Conservation (phyloP, 2,113 vertebrate species). For the Notothenia rossii region DNA sequence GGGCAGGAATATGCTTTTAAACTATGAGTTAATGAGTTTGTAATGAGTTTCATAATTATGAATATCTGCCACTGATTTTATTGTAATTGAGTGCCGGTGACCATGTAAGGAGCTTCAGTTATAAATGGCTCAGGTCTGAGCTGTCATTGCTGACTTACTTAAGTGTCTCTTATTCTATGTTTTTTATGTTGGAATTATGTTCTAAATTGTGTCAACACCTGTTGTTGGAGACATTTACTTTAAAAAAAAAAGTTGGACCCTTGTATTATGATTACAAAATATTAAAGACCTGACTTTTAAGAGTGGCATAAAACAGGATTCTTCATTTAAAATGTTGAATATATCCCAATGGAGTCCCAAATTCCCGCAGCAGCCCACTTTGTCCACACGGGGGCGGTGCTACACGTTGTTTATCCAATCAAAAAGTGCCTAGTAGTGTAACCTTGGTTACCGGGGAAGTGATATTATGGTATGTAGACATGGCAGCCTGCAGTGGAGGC, state of each 20-base stretch:
- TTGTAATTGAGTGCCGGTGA: not conserved
- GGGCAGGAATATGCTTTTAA: not conserved
- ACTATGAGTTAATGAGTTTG: not conserved
- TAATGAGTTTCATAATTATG: not conserved
- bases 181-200: not conserved
- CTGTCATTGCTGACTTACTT: not conserved
- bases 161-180: not conserved
- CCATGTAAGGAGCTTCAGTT: too few species aligned
- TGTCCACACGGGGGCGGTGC: slow-evolving; percentile 40
- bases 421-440: slow-evolving; percentile 33
- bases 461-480: slow-evolving; percentile 71
- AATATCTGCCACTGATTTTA: too few species aligned
- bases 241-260: not conserved
- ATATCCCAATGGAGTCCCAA: not conserved
- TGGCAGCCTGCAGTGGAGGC: slow-evolving; percentile 48
- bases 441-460: slow-evolving; percentile 45
- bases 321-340: not conserved
- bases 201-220: not conserved
- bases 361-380: not conserved
- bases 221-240: not conserved
- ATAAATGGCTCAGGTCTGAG: not conserved
- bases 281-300: not conserved
- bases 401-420: slow-evolving; percentile 55
- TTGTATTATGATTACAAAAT: not conserved
- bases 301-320: not conserved